A percentile compares a stretch with the other conserved stretches of the same genome.
These are phyloP conservation scores for Caenorhabditis angaria DNA, from an alignment of 2,888 invertebrate genomes.

Conservation along the genomic window DNA sequence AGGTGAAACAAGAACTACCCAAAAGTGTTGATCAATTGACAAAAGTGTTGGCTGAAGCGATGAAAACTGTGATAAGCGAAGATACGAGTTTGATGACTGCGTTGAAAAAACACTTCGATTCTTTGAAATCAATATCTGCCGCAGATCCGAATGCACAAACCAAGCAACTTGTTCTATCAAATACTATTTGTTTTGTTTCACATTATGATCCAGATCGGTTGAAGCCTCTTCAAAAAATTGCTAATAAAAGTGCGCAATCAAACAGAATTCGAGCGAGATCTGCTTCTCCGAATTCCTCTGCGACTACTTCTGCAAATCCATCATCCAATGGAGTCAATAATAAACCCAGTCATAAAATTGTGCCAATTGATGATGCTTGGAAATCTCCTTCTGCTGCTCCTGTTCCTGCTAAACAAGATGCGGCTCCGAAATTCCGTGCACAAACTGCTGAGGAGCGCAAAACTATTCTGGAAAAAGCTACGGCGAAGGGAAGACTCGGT, in stretches of 20 bases:
- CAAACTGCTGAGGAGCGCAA: conserved; percentile 44
- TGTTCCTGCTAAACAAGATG: no score
- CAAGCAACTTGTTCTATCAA: conserved; percentile 10
- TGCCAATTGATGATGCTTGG: not conserved
- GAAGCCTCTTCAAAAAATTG: conserved; percentile 42
- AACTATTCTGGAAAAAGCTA: conserved; percentile 50
- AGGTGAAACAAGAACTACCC: conserved; percentile 63
- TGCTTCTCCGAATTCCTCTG: conserved; percentile 20
- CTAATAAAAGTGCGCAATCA: conserved; percentile 38
- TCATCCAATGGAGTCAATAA: no score
- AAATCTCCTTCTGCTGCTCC: not conserved
- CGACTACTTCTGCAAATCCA: not conserved
- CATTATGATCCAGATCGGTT: conserved; percentile 47
- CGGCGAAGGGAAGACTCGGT: conserved; percentile 32
- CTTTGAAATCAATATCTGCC: conserved; percentile 11
- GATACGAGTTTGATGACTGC: conserved; percentile 41
- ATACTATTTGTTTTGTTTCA: conserved; percentile 38
- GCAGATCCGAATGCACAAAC: conserved; percentile 22
- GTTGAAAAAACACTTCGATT: conserved; percentile 35
- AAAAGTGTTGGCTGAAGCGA: conserved; percentile 46
- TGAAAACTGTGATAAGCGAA: conserved; percentile 36
- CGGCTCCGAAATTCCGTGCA: conserved; percentile 47
- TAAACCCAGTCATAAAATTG: no score
- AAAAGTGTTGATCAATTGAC: conserved; percentile 57
- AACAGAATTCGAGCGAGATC: conserved; percentile 33